A percentile compares a stretch with the other conserved stretches of the same genome.
These are phyloP conservation scores for Oreotragus oreotragus DNA, from an alignment of 2,113 vertebrate species.

Conservation along the genomic window DNA sequence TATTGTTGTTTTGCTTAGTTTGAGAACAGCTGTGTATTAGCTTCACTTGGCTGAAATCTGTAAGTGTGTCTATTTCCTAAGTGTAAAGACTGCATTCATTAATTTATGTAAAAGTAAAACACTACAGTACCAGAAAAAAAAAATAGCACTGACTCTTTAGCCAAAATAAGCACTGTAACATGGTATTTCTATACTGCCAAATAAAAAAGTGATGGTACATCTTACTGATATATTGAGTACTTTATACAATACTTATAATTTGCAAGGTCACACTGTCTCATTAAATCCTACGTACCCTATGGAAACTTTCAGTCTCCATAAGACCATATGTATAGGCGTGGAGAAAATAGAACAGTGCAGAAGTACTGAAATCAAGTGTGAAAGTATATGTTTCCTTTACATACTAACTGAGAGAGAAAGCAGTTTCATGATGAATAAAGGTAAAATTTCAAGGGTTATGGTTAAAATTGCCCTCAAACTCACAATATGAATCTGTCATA, in stretches of 20 bases:
- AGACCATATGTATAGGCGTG: not conserved
- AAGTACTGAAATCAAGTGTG: not conserved
- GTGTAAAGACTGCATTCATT: constrained; percentile 47
- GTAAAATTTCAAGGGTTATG: not conserved
- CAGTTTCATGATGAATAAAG: not conserved
- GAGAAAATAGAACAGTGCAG: not conserved
- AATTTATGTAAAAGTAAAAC: constrained; percentile 65
- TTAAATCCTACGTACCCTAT: not conserved
- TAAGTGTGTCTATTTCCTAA: constrained; percentile 55
- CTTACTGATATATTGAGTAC: not conserved
- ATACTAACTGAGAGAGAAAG: not conserved
- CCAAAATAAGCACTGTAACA: not conserved
- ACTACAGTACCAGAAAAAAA: not conserved
- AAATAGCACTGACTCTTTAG: not conserved
- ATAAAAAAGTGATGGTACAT: not conserved
- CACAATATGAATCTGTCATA: not conserved
- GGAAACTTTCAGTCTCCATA: not conserved
- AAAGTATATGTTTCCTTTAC: not conserved
- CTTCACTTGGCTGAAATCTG: constrained; percentile 35
- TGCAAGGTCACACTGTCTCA: not conserved
- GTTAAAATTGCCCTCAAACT: not conserved
- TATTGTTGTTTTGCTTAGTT: constrained; percentile 51
- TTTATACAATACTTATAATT: not conserved
- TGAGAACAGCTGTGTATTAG: constrained; percentile 57
- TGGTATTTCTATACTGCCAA: constrained; percentile 53